Base-by-base conservation (phyloP, 1,140 invertebrate species). In the Halotydeus destructor region DNA sequence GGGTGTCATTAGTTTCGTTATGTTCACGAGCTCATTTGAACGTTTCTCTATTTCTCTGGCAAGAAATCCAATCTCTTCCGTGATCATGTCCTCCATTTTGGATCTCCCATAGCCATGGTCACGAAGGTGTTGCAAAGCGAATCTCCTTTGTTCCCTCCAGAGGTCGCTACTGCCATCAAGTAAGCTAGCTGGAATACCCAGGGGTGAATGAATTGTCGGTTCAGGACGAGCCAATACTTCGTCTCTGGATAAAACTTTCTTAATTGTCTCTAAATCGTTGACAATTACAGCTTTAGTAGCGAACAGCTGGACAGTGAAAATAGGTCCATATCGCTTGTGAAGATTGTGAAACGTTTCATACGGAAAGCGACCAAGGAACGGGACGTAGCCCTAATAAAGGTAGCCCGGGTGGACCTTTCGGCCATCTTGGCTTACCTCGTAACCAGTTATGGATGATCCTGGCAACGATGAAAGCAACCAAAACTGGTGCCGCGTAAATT, bases 141-240 rank as follows among this genome's bases (percentile, higher is more conserved):
- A 84, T 34, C 62, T 61, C 31, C 78, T 64, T 48, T 84, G 74
- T 48, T 75, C 71, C 35, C 62, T 65, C 79, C 80, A 85, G 3
- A 73, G 51, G 5, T 65, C 51, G 0, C 80, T 79, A 21, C 36
- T 50, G 14, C 24, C 43, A 3, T 43, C 41, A 21, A 33, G 38
- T 31, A 51, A 47, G 38, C 41, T 43, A 49, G 38, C 12, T 40
- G 3, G 25, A 39, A 5, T 23, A 2, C 5, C 16, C 21, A 37
- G 4, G 6, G 16, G 8, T 6, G 11, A 16, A 1, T 19, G 19
- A n/a, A 19, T 5, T 12, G 14, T 33, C 25, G 19, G 3, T 41
- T 46, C 28, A n/a, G 50, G 50, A 12, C 50, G 6, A 18, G 42
- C 50, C 24, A 51, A 18, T 16, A 49, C 42, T 9, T 42, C 35